These are phyloP conservation scores for Aphidoletes aphidimyza DNA, from an alignment of 2,888 invertebrate genomes.

Conservation along the genomic window DNA sequence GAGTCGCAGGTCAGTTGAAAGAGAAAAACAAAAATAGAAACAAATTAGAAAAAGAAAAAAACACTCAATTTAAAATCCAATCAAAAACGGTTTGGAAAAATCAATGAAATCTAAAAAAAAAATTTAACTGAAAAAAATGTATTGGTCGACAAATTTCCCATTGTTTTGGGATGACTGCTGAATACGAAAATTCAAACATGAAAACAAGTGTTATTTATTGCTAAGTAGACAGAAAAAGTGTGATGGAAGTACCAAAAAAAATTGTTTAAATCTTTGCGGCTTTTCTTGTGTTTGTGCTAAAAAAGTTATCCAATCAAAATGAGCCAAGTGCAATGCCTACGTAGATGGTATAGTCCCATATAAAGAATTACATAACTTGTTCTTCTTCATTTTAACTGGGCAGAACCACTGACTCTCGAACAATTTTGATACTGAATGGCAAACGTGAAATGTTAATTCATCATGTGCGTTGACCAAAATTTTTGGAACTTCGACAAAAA, in stretches of 20 bases:
- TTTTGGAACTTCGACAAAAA: background rate
- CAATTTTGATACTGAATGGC: background rate
- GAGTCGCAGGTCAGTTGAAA: conserved; percentile 71
- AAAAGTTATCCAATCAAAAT: background rate
- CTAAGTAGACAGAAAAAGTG: background rate
- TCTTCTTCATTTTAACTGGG: conserved; percentile 11
- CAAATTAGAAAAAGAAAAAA: background rate
- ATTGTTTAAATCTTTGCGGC: background rate
- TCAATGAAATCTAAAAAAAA: background rate
- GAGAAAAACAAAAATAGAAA: conserved; percentile 1
- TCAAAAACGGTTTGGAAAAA: too few relatives aligned
- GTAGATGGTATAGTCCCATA: background rate
- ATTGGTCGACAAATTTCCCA: background rate
- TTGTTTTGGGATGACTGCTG: too few relatives aligned
- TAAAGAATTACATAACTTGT: conserved; percentile 24
- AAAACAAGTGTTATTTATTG: background rate
- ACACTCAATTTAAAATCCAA: background rate
- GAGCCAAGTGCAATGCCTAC: background rate
- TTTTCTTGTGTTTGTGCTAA: background rate
- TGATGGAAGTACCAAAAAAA: background rate
- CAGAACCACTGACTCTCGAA: background rate
- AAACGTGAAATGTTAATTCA: background rate
- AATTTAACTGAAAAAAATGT: background rate
- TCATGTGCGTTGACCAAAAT: background rate
- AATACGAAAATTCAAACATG: too few relatives aligned